phyloP scores from a whole-genome alignment of 2,113 vertebrate genomes.

The Psilopsiagon aurifrons region DNA sequence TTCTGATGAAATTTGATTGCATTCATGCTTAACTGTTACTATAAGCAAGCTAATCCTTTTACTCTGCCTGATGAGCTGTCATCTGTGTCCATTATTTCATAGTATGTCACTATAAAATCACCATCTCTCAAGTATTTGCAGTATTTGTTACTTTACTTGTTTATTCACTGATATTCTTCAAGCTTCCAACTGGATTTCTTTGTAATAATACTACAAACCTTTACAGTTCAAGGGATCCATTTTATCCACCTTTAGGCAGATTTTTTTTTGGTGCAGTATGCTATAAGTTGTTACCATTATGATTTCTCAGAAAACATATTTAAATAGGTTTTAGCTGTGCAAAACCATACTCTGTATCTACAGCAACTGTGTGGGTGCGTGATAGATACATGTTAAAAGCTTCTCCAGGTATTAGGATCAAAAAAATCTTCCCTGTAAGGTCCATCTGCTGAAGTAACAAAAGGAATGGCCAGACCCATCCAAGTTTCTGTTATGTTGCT shows the following conservation, averaged over 20 bases:
- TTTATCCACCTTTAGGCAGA: not conserved
- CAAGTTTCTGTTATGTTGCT: not conserved
- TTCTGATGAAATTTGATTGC: not conserved
- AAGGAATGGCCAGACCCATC: not conserved
- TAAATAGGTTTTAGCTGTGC: not conserved
- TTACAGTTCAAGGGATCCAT: not conserved
- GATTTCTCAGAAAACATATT: not conserved
- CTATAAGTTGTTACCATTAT: not conserved
- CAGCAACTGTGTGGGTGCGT: not conserved
- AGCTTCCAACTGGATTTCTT: not conserved
- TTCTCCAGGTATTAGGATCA: not conserved
- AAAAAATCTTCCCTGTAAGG: not conserved
- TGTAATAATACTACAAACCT: not conserved
- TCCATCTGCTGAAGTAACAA: not conserved
- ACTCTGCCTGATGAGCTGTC: not conserved
- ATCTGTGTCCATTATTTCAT: not conserved
- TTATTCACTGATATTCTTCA: not conserved
- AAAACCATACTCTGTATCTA: not conserved
- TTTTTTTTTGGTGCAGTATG: not conserved
- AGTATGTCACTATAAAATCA: not conserved
- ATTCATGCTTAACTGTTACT: not conserved
- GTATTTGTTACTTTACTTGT: not conserved
- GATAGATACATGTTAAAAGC: not conserved
- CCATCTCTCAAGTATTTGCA: not conserved
- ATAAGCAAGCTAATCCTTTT: not conserved